Percentiles rank a stretch among this genome's conserved stretches.
Evolutionary conservation across 2,113 vertebrate genomes (phyloP).

Genomic region (Neodontobutis hainanensis): DNA sequence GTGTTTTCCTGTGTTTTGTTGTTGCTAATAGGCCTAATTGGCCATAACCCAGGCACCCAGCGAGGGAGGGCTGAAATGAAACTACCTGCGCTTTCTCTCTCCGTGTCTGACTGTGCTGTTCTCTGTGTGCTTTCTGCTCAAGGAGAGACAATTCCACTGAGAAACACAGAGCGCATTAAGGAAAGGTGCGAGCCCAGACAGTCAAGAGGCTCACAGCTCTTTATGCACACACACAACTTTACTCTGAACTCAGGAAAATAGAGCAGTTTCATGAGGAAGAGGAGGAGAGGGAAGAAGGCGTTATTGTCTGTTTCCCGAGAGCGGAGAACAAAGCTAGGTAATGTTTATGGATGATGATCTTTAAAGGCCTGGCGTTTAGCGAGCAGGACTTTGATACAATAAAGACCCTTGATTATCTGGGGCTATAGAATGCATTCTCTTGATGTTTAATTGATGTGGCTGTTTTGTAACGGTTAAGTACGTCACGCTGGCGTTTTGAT

Average conservation of each 20-base stretch:
- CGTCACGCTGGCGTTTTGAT: slow-evolving; percentile 60
- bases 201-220: slow-evolving; percentile 20
- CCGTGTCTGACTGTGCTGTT: slow-evolving; percentile 41
- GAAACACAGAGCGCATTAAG: slow-evolving; percentile 55
- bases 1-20: slow-evolving; percentile 81
- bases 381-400: slow-evolving; percentile 67
- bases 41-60: slow-evolving; percentile 65
- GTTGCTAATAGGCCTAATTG: slow-evolving; percentile 82
- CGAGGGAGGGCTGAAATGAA: slow-evolving; percentile 40
- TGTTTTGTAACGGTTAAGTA: slow-evolving; percentile 55
- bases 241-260: neutral
- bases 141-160: slow-evolving; percentile 61
- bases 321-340: slow-evolving; percentile 67
- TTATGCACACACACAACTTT: slow-evolving; percentile 11
- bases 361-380: slow-evolving; percentile 60
- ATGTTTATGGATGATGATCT: slow-evolving; percentile 78
- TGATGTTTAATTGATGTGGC: slow-evolving; percentile 75
- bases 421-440: slow-evolving; percentile 52
- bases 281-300: slow-evolving; percentile 34
- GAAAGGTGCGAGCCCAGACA: slow-evolving; percentile 24
- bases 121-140: slow-evolving; percentile 37
- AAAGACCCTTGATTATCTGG: slow-evolving; percentile 60
- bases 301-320: slow-evolving; percentile 45
- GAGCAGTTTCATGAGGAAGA: neutral
- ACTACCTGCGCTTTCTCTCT: slow-evolving; percentile 40